Conservation (phyloP, 2,113 vertebrate species). For the Plestiodon gilberti region DNA sequence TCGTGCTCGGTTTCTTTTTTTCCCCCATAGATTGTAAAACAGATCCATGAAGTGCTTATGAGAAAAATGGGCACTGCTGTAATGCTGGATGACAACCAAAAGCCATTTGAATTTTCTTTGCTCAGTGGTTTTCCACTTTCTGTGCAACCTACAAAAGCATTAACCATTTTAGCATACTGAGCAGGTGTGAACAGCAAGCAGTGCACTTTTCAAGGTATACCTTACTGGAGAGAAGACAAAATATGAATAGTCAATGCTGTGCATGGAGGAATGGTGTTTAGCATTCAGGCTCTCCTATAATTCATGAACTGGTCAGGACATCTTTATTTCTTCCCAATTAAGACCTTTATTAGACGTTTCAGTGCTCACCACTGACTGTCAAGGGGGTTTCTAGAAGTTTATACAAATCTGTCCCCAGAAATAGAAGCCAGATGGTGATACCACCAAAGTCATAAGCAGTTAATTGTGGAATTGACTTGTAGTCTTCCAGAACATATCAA, state of each 20-base stretch:
- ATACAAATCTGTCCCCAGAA: constrained; percentile 40
- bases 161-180: constrained; percentile 44
- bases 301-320: neutral
- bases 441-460: constrained; percentile 49
- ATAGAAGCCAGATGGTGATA: constrained; percentile 50
- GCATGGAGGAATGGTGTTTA: neutral
- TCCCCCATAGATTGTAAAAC: constrained; percentile 11
- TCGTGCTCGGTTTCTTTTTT: neutral
- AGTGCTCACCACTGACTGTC: constrained; percentile 12
- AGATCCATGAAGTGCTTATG: constrained; percentile 14
- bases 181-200: constrained; percentile 25
- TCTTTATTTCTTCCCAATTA: constrained; percentile 34
- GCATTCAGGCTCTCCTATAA: neutral
- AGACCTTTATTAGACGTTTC: constrained; percentile 25
- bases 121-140: constrained; percentile 39
- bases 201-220: constrained; percentile 26
- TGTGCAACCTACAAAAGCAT: constrained; percentile 6
- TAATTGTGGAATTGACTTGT: constrained; percentile 57
- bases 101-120: constrained; percentile 3
- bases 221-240: constrained; percentile 40
- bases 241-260: neutral
- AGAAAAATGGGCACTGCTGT: constrained; percentile 16
- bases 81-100: constrained; percentile 1
- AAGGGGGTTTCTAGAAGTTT: constrained; percentile 40
- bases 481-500: constrained; percentile 26